Percentiles rank a stretch among this genome's conserved stretches.
Conservation (phyloP, 2,113 vertebrate species). For the Ptilonorhynchus violaceus region DNA sequence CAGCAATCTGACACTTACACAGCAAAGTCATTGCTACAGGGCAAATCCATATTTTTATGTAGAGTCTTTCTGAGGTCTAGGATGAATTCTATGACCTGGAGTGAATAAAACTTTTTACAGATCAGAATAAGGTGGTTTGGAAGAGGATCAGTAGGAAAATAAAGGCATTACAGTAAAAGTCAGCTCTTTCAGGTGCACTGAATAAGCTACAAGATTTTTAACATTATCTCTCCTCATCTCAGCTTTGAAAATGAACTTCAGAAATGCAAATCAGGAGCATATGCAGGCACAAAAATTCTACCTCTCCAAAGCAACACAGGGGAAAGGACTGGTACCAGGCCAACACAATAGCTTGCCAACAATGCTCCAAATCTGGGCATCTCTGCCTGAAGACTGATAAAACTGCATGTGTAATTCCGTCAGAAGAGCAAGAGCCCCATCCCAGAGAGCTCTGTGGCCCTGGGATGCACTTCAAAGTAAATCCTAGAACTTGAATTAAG, state of each 20-base stretch:
- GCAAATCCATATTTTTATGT: slow-evolving; percentile 4
- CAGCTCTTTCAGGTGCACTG: neutral
- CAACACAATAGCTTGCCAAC: neutral
- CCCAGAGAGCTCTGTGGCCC: neutral
- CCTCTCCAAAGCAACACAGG: neutral
- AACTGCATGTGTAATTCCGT: neutral
- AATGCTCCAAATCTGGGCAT: neutral
- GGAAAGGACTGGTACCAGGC: neutral
- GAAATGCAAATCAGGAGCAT: slow-evolving; percentile 9
- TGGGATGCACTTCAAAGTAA: neutral
- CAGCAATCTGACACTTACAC: slow-evolving; percentile 5
- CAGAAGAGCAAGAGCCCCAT: neutral
- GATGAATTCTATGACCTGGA: neutral
- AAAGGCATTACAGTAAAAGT: neutral
- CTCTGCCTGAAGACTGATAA: neutral
- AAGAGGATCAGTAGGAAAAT: neutral
- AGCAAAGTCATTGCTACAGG: neutral
- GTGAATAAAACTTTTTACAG: slow-evolving; percentile 22
- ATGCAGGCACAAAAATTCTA: neutral
- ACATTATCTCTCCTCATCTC: neutral
- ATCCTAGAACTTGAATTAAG: neutral
- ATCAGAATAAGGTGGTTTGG: neutral
- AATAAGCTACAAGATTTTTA: neutral
- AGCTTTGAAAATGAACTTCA: slow-evolving; percentile 13
- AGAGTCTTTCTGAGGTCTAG: slow-evolving; percentile 26